These are phyloP conservation scores for Eulemur albifrons DNA, from an alignment of 2,797 vertebrate genomes.

Conservation along the genomic window DNA sequence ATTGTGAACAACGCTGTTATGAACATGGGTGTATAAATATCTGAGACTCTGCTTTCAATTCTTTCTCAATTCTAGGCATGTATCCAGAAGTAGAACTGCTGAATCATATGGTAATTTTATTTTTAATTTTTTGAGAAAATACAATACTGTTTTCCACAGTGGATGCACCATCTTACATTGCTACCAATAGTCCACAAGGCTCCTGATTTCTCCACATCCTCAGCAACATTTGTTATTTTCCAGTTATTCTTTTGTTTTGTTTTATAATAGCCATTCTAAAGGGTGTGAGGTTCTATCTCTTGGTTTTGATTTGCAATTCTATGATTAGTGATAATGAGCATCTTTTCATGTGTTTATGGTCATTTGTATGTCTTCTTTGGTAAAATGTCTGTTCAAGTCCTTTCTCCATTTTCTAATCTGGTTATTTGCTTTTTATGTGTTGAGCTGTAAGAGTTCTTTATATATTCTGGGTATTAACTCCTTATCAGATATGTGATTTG, in stretches of 20 bases:
- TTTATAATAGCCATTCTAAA: neutral
- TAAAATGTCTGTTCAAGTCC: neutral
- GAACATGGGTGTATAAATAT: neutral
- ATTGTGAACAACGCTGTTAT: neutral
- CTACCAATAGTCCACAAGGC: neutral
- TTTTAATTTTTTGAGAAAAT: neutral
- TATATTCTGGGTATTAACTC: neutral
- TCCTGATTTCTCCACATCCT: neutral
- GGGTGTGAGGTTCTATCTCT: neutral
- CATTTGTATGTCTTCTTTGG: neutral
- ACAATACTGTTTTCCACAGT: neutral
- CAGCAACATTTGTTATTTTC: neutral
- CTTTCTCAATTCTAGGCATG: no score
- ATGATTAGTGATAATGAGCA: neutral
- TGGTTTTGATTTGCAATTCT: neutral
- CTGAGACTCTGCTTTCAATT: neutral
- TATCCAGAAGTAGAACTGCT: neutral
- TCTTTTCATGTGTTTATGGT: neutral
- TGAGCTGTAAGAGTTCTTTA: neutral
- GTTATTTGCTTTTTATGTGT: neutral
- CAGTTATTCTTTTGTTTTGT: neutral
- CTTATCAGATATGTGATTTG: neutral
- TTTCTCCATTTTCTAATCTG: neutral
- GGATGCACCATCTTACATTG: neutral
- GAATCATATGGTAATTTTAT: neutral